A percentile compares a stretch with the other conserved stretches of the same genome.
phyloP scores from a whole-genome alignment of 2,113 vertebrate genomes.

The Sclerurus mexicanus region DNA sequence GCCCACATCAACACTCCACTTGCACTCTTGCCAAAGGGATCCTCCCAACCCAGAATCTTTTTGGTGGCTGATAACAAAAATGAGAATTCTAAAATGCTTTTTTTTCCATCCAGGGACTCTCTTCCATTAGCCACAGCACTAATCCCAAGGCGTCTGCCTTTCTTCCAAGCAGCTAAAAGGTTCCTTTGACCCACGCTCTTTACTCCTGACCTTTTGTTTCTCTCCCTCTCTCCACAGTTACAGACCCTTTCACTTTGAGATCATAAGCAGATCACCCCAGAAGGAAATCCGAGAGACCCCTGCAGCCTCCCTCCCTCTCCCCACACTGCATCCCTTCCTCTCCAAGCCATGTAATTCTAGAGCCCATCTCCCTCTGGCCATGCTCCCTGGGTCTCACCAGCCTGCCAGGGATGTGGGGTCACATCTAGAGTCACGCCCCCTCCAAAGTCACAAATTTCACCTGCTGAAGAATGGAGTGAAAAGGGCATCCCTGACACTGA shows the following conservation, averaged over 20 bases:
- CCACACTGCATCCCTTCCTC: background rate
- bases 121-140: background rate
- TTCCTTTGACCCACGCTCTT: background rate
- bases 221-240: background rate
- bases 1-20: background rate
- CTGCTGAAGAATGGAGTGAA: background rate
- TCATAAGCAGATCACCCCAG: background rate
- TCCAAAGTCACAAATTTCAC: background rate
- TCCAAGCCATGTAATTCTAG: background rate
- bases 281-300: accelerated
- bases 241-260: background rate
- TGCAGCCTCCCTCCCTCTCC: background rate
- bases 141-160: background rate
- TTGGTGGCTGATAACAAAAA: background rate
- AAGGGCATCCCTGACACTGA: accelerated
- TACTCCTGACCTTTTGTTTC: background rate
- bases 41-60: background rate
- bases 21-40: background rate
- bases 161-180: background rate
- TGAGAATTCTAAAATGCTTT: background rate
- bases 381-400: background rate
- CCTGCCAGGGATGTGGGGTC: accelerated
- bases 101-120: background rate
- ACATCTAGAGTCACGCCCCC: background rate
- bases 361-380: background rate